These are phyloP conservation scores for Nematolebias whitei DNA, from an alignment of 2,113 vertebrate species.

Conservation along the genomic window DNA sequence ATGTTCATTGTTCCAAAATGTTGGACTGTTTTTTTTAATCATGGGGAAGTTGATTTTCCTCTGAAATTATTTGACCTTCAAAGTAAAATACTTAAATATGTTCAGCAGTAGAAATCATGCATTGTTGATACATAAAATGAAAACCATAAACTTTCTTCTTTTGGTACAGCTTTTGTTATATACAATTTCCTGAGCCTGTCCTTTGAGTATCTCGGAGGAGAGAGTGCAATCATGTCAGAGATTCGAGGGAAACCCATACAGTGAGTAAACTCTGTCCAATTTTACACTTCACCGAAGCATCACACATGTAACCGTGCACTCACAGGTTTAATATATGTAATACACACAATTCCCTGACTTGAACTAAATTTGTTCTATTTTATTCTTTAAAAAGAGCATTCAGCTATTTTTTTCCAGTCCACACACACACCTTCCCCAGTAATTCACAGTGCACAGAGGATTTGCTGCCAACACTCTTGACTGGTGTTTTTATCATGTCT, in stretches of 20 bases:
- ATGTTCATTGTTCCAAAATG: slow-evolving; percentile 67
- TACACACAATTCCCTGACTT: background rate
- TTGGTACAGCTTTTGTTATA: slow-evolving; percentile 91
- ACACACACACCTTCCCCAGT: background rate
- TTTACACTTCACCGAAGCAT: no score
- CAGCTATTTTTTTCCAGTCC: no score
- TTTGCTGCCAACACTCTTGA: background rate
- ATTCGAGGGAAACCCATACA: slow-evolving; percentile 91
- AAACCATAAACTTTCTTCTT: slow-evolving; percentile 23
- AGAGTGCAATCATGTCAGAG: slow-evolving; percentile 96
- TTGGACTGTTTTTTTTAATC: slow-evolving; percentile 65
- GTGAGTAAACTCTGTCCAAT: slow-evolving; percentile 78
- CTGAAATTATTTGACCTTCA: slow-evolving; percentile 41
- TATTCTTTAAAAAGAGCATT: no score
- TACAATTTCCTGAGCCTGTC: slow-evolving; percentile 97
- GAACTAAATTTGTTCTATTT: background rate
- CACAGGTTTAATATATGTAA: no score
- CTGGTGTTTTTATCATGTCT: no score
- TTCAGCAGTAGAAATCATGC: slow-evolving; percentile 6
- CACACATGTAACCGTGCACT: background rate
- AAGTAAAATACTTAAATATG: slow-evolving; percentile 35
- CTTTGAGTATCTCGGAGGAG: slow-evolving; percentile 96
- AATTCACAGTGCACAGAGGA: background rate
- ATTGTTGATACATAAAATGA: background rate
- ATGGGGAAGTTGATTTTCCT: slow-evolving; percentile 10